Evolutionary conservation across 2,113 vertebrate genomes (phyloP), one percentile per base, ranked within the genome.

Genomic region (Pituophis catenifer): DNA sequence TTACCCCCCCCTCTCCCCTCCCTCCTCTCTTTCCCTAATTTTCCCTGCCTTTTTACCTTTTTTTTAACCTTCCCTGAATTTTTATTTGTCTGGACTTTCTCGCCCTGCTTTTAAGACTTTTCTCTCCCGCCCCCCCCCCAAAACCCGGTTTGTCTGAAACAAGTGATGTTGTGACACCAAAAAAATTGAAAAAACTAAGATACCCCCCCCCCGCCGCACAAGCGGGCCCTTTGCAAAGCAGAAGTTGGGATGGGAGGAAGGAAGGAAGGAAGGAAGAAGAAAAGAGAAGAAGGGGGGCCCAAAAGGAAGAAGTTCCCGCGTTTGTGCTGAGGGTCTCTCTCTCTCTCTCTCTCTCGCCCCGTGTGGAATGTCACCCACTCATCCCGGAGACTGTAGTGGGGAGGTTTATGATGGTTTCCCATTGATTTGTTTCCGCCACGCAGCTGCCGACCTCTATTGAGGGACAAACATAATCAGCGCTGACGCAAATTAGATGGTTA

Each of bases 401-500:
- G 98, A 99, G 99, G 99, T 99, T 99, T 99, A 99, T 99, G 99
- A 99, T 99, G 99, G 99, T 99, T 99, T 99, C 98, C 98, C 99
- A 99, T 99, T 99, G 99, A 99, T 99, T 99, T 99, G 99, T 99
- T 99, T 99, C 99, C 98, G 98, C 98, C 98, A 98, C 99, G 98
- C 99, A 99, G 99, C 99, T 99, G 99, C 99, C 99, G 99, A 99
- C 99, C 99, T 99, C 99, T 99, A 99, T 99, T 99, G 99, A 99
- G 99, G 99, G 99, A 99, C 99, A 99, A 99, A 99, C 99, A 99
- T 99, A 99, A 99, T 99, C 99, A 99, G 99, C 99, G 98, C 99
- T 99, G 99, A 99, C 99, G 99, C 99, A 99, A 99, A 99, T 99
- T 99, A 99, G 99, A 99, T 99, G 99, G 99, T 99, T 99, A 99